Conservation (phyloP, 2,797 vertebrate species). For the Periophthalmus magnuspinnatus region DNA sequence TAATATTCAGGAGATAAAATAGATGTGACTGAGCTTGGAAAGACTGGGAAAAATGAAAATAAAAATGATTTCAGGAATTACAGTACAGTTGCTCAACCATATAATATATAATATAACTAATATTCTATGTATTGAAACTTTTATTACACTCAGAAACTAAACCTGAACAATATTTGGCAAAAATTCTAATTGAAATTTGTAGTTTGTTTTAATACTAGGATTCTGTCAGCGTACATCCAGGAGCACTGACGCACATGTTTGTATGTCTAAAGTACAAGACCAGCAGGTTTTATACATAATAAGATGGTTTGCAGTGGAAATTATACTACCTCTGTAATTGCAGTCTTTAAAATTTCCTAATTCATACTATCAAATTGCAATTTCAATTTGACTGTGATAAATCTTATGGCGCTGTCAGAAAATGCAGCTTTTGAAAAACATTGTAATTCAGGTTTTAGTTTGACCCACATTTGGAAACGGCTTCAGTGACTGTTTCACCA, state of each 20-base stretch:
- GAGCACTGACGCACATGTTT: background rate
- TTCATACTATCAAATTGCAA: background rate
- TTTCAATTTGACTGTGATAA: background rate
- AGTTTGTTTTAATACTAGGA: background rate
- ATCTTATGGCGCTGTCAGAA: background rate
- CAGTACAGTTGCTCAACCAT: background rate
- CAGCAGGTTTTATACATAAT: slow-evolving; percentile 1
- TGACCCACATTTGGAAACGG: background rate
- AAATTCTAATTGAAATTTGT: background rate
- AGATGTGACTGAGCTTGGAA: background rate
- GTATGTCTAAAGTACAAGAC: background rate
- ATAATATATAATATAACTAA: background rate
- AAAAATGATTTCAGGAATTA: background rate
- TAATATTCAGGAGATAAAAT: background rate
- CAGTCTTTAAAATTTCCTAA: background rate
- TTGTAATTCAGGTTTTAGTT: background rate
- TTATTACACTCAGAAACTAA: background rate
- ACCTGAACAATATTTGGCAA: background rate
- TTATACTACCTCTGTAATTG: background rate
- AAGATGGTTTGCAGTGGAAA: background rate
- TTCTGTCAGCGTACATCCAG: no score
- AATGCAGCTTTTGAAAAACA: background rate
- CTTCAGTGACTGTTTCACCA: background rate
- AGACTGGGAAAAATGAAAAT: background rate
- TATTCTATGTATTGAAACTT: no score